Evolutionary conservation across 2,113 vertebrate species (phyloP).

Genomic region (Phaethon lepturus): DNA sequence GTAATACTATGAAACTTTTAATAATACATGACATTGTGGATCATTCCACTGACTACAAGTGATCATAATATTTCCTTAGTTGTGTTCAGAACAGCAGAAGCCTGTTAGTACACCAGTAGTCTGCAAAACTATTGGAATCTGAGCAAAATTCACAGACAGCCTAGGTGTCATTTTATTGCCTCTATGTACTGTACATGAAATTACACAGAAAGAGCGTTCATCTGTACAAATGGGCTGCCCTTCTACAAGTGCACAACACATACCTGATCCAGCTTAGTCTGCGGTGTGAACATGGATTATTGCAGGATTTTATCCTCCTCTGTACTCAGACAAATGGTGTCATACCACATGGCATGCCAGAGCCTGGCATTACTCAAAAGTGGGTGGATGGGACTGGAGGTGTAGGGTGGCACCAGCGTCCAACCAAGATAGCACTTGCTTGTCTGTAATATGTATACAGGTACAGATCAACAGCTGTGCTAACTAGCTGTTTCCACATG

Average conservation of each 20-base stretch:
- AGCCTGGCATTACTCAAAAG: not conserved
- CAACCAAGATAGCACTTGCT: not conserved
- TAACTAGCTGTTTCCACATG: not conserved
- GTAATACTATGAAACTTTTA: not conserved
- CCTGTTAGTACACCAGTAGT: not conserved
- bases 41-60: not conserved
- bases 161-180: not conserved
- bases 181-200: not conserved
- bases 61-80: not conserved
- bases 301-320: not conserved
- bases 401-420: not conserved
- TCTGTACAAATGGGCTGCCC: not conserved
- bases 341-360: not conserved
- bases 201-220: not conserved
- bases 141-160: not conserved
- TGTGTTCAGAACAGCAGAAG: not conserved
- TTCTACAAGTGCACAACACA: not conserved
- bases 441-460: not conserved
- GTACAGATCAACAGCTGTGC: not conserved
- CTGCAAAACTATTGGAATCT: not conserved
- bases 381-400: not conserved
- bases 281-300: not conserved
- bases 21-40: not conserved
- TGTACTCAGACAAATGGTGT: not conserved
- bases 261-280: not conserved